Evolutionary conservation across 30 jellyfish, hydroid and myxozoan species (phyloP).

Genomic region (Aurelia sp.): DNA sequence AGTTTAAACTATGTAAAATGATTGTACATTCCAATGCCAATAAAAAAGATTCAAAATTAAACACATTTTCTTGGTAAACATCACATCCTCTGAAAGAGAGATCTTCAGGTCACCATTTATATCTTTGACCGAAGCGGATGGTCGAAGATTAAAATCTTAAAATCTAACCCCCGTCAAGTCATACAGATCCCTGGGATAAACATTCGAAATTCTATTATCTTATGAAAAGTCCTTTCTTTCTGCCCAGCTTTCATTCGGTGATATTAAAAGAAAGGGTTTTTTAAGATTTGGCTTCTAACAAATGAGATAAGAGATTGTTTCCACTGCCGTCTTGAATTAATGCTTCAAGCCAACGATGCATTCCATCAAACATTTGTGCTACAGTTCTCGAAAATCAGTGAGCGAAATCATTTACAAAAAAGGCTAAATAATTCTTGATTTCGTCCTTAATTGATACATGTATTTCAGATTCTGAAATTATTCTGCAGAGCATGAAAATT

Average conservation of each 20-base stretch:
- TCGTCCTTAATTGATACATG: neutral
- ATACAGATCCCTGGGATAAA: constrained; percentile 25
- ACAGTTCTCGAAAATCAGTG: neutral
- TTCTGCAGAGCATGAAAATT: neutral
- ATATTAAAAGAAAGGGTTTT: neutral
- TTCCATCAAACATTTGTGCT: constrained; percentile 20
- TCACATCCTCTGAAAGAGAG: too few relatives aligned
- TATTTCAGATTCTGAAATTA: neutral
- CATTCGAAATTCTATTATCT: constrained; percentile 33
- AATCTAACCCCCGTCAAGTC: constrained; percentile 46
- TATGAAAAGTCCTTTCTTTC: constrained; percentile 5
- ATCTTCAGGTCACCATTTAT: too few relatives aligned
- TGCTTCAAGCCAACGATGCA: too few relatives aligned
- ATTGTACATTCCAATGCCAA: too few relatives aligned
- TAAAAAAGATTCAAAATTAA: too few relatives aligned
- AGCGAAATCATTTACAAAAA: neutral
- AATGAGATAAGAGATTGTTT: constrained; percentile 15
- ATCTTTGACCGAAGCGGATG: too few relatives aligned
- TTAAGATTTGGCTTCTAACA: neutral
- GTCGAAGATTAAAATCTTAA: neutral
- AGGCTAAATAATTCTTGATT: neutral
- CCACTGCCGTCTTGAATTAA: too few relatives aligned
- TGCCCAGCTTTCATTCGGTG: neutral
- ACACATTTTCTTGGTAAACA: too few relatives aligned
- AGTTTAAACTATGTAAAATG: too few relatives aligned